Conservation (phyloP, 2,888 invertebrate species). For the Itoplectis maculator region DNA sequence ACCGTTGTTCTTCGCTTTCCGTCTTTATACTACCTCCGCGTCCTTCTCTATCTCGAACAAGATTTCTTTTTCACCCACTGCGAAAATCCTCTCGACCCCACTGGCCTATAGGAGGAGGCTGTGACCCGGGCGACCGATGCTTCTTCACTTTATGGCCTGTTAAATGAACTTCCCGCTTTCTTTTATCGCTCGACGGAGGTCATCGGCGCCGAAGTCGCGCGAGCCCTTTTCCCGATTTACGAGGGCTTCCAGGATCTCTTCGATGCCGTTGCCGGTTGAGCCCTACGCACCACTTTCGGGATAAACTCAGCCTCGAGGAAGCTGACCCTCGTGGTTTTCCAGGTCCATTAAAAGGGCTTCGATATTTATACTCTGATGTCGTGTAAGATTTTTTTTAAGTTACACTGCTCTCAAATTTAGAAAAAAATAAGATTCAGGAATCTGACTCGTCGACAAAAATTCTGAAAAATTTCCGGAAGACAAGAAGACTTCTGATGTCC, state of each 20-base stretch:
- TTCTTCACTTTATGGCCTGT: conserved; percentile 81
- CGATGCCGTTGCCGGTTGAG: conserved; percentile 61
- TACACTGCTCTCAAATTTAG: not conserved
- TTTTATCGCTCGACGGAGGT: conserved; percentile 81
- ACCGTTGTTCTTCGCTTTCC: conserved; percentile 27
- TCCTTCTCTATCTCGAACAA: conserved; percentile 37
- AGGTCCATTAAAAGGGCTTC: conserved; percentile 37
- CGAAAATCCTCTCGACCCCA: conserved; percentile 55
- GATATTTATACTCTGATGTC: conserved; percentile 55
- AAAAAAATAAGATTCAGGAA: not conserved
- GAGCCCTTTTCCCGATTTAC: conserved; percentile 77
- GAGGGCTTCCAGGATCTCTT: conserved; percentile 75
- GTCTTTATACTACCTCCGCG: conserved; percentile 14
- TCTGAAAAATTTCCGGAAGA: too few relatives aligned
- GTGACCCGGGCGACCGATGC: conserved; percentile 62
- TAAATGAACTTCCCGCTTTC: conserved; percentile 83
- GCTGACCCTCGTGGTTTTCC: conserved; percentile 54
- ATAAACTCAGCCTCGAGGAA: conserved; percentile 24
- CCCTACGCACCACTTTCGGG: conserved; percentile 56
- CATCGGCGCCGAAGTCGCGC: conserved; percentile 74
- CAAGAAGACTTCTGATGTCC: conserved; percentile 45
- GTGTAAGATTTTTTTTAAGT: conserved; percentile 43
- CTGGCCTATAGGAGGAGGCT: conserved; percentile 50
- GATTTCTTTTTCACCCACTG: conserved; percentile 49
- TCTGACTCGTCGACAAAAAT: too few relatives aligned